Evolutionary conservation across 2,797 vertebrate species (phyloP), one percentile per base, ranked within the genome.

Genomic region (Gymnopithys bicolor): DNA sequence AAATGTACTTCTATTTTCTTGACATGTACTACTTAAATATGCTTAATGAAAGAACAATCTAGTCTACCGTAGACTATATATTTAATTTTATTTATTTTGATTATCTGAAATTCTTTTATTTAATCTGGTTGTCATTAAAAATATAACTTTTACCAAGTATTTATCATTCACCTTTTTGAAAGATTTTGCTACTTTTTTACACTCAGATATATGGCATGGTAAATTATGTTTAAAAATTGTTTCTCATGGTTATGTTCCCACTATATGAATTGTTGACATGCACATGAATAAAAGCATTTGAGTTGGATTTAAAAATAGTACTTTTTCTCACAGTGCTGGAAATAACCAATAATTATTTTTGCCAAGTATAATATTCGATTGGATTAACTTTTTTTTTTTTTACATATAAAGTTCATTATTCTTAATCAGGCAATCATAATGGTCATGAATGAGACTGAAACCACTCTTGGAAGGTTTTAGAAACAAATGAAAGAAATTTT

Each of bases 191-290:
- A 4, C 27, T 73, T 77, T 43, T 9, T 6, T 85, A 9, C 33
- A 41, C 2, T 67, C 39, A 71, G 3, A 46, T 30, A 37, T 33
- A 32, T 0, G 0, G 1, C 37, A 41, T 10, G 14, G n/a, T 32
- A 75, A 90, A 63, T 53, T 53, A 37, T 41, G 19, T 8, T 88
- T 82, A 10, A 71, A 69, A 37, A 11, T 52, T 77, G 5, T 48
- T 86, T 89, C 59, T 33, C 32, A 8, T 17, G 2, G 25, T n/a
- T 76, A 25, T 63, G 5, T 46, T 71, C 35, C 51, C 32, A 64
- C 35, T 52, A 13, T 27, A 56, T 83, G 17, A 60, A 60, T 64
- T 59, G 0, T 64, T 35, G 23, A 69, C 63, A 62, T 30, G 3
- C 3, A 39, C 12, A 46, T 39, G 2, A 80, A 62, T 69, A 73